Evolutionary conservation across 2,113 vertebrate genomes (phyloP).

Genomic region (Rhinoderma darwinii): DNA sequence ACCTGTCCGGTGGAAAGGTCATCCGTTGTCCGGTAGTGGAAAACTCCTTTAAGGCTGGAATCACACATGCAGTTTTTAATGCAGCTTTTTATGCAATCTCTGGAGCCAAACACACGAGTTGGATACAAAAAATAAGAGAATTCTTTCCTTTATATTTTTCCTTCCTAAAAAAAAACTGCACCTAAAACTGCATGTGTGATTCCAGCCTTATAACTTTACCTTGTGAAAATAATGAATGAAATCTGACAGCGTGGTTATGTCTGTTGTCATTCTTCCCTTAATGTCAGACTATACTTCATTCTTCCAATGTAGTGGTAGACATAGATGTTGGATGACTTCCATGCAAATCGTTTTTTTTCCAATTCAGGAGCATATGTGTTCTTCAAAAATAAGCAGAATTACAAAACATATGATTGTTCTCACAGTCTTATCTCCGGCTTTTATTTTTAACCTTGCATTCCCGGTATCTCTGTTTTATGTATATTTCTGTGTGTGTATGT

Average conservation of each 20-base stretch:
- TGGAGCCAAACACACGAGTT: too few species aligned
- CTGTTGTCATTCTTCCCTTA: constrained; percentile 27
- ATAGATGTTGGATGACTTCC: constrained; percentile 54
- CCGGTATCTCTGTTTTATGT: not conserved
- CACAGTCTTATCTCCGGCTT: not conserved
- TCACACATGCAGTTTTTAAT: too few species aligned
- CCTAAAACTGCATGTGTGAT: too few species aligned
- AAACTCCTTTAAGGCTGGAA: too few species aligned
- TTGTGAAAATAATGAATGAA: not conserved
- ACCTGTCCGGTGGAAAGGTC: too few species aligned
- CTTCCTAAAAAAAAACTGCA: too few species aligned
- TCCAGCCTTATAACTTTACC: too few species aligned
- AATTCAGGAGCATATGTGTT: constrained; percentile 51
- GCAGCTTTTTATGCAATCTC: too few species aligned
- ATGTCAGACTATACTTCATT: constrained; percentile 50
- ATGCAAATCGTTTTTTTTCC: constrained; percentile 25
- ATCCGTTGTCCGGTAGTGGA: too few species aligned
- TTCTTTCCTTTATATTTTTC: too few species aligned
- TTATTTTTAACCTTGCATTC: not conserved
- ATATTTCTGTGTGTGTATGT: not conserved
- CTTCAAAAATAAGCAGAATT: constrained; percentile 41
- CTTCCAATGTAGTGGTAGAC: constrained; percentile 54
- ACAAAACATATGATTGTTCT: constrained; percentile 41
- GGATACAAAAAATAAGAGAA: too few species aligned
- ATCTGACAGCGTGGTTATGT: not conserved